Evolutionary conservation across 2,113 vertebrate genomes (phyloP).

Genomic region (Sinocyclocheilus grahami): DNA sequence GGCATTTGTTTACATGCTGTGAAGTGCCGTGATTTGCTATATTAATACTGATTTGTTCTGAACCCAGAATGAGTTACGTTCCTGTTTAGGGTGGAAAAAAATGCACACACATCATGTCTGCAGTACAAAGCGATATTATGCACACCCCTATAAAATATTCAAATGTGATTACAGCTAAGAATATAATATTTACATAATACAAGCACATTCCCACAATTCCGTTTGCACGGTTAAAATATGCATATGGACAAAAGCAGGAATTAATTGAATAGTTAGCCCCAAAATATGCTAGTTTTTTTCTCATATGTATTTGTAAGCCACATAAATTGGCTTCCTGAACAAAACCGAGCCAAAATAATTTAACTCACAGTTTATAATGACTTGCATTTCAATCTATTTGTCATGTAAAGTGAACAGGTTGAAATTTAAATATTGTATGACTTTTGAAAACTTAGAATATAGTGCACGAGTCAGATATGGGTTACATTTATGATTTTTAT

Average conservation of each 20-base stretch:
- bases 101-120: neutral
- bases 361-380: neutral
- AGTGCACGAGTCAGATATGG: neutral
- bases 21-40: neutral
- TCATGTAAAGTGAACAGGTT: neutral
- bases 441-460: neutral
- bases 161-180: conserved; percentile 12
- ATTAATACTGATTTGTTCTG: neutral
- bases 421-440: neutral
- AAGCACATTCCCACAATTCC: neutral
- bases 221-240: neutral
- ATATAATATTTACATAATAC: conserved; percentile 39
- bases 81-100: neutral
- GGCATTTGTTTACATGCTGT: neutral
- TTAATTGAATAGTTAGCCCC: neutral
- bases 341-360: neutral
- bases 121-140: neutral
- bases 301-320: neutral
- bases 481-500: neutral
- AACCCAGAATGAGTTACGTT: neutral
- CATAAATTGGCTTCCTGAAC: neutral
- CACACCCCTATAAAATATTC: conserved; percentile 19
- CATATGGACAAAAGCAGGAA: neutral
- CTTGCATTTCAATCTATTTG: neutral
- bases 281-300: neutral